Conservation (phyloP, 2,888 invertebrate species). For the Andrena praecox region DNA sequence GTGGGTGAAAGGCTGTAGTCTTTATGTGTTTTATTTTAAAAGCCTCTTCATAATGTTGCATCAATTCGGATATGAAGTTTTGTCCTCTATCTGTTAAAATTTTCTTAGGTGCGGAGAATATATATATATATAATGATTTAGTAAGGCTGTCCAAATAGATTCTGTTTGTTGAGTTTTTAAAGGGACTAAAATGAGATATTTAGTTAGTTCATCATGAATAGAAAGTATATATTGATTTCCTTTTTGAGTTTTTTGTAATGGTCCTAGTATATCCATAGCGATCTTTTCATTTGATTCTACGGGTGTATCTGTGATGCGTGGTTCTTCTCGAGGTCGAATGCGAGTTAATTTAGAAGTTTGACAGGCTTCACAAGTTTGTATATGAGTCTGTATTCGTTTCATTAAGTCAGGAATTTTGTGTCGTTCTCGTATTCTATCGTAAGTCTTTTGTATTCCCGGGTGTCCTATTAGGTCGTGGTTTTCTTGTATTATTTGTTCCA, state of each 20-base stretch:
- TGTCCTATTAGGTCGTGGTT: slow-evolving; percentile 22
- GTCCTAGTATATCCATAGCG: not conserved
- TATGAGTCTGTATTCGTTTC: not conserved
- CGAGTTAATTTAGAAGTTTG: slow-evolving; percentile 2
- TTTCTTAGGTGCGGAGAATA: not conserved
- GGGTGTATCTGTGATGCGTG: not conserved
- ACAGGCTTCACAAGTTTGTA: not conserved
- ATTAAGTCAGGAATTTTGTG: slow-evolving; percentile 6
- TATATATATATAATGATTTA: not conserved
- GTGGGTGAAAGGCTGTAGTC: slow-evolving; percentile 7
- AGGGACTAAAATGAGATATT: not conserved
- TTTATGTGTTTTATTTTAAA: slow-evolving; percentile 10
- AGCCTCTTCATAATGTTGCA: not conserved
- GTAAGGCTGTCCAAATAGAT: not conserved
- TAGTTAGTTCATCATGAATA: not conserved
- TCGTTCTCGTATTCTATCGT: not conserved
- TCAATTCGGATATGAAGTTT: not conserved
- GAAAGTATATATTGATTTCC: slow-evolving; percentile 7
- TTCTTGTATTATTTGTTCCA: not conserved
- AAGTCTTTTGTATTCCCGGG: slow-evolving; percentile 16
- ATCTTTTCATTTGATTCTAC: slow-evolving; percentile 6
- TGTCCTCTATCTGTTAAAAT: not conserved
- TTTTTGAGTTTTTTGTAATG: not conserved
- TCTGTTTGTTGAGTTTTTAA: not conserved
- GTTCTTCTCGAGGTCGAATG: not conserved